Percentiles rank a stretch among this genome's conserved stretches.
Conservation (phyloP, 2,113 vertebrate genomes). For the Puma concolor region DNA sequence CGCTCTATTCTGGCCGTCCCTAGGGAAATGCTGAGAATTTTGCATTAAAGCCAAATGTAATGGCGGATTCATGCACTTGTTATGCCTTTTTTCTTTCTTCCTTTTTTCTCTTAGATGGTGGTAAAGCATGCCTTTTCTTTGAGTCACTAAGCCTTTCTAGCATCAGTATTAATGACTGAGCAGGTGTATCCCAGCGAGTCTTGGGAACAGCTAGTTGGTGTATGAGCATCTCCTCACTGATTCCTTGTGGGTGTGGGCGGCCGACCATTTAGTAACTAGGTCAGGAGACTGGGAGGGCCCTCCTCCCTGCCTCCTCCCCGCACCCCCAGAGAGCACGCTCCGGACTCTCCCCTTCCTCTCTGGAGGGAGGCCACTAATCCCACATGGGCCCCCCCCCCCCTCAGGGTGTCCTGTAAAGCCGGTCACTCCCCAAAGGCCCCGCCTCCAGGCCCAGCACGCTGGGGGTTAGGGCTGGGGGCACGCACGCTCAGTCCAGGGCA, state of each 20-base stretch:
- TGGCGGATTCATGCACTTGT: background rate
- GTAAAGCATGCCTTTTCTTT: background rate
- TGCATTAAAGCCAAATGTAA: background rate
- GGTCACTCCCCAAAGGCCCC: background rate
- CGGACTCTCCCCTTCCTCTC: background rate
- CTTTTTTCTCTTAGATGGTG: background rate
- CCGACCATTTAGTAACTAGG: background rate
- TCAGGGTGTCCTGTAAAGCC: background rate
- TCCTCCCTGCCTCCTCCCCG: background rate
- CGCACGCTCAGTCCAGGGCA: background rate
- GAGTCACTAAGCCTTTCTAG: background rate
- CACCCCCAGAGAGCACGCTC: background rate
- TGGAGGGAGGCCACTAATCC: background rate
- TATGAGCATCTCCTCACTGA: background rate
- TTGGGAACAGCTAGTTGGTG: background rate
- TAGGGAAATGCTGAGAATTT: background rate
- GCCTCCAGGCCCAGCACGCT: background rate
- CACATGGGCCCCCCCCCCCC: too few relatives aligned
- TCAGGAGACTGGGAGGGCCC: conserved; percentile 36
- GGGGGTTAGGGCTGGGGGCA: background rate
- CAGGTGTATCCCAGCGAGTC: background rate
- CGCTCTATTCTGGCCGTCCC: background rate
- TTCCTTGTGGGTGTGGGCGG: background rate
- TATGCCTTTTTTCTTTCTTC: background rate
- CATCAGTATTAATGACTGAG: background rate